Percentiles rank a stretch among this genome's conserved stretches.
phyloP scores from a whole-genome alignment of 2,113 vertebrate species.

The Turdus rufiventris region DNA sequence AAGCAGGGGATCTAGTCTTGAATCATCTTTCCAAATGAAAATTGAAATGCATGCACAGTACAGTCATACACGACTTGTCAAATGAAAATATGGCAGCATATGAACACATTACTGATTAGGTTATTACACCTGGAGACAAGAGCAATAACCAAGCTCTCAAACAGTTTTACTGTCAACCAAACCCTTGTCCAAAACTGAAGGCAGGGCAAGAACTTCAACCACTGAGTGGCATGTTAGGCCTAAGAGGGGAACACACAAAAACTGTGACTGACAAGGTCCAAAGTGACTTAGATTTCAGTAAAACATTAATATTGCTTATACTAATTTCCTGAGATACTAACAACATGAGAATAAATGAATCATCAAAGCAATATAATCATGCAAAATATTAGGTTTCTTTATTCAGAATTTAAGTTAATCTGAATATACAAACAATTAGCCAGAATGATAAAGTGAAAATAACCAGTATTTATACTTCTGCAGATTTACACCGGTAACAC shows the following conservation, averaged over 20 bases:
- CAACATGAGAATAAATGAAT: not conserved
- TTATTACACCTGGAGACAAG: not conserved
- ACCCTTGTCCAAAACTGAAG: not conserved
- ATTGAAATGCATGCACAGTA: not conserved
- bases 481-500: conserved; percentile 37
- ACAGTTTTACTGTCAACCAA: not conserved
- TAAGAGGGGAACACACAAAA: not conserved
- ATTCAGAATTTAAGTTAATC: conserved; percentile 47
- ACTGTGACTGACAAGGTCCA: not conserved
- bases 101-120: not conserved
- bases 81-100: not conserved
- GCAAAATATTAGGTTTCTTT: conserved; percentile 59
- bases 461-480: not conserved
- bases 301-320: not conserved
- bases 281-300: not conserved
- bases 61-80: no score
- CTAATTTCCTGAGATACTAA: not conserved
- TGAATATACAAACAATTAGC: conserved; percentile 45
- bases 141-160: not conserved
- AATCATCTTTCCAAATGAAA: not conserved
- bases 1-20: not conserved
- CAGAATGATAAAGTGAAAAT: conserved; percentile 30
- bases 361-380: conserved; percentile 1
- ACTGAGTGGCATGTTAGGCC: not conserved
- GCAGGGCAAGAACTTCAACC: not conserved